Evolutionary conservation across 2,888 invertebrate species (phyloP).

Genomic region (Hirtodrosophila trivittata): DNA sequence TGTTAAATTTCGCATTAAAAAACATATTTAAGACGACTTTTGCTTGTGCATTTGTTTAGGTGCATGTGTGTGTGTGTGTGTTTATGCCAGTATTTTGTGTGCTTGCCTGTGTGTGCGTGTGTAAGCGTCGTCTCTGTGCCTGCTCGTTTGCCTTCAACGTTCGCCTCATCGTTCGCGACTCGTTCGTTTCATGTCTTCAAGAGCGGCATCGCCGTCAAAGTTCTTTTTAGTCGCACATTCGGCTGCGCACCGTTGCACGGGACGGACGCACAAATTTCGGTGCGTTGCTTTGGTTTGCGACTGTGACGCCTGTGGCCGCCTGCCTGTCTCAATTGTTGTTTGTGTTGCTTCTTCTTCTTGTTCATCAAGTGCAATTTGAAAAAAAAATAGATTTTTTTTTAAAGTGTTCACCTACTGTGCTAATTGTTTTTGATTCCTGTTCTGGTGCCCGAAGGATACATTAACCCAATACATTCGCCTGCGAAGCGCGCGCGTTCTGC

Average conservation of each 20-base stretch:
- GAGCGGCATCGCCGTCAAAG: slow-evolving; percentile 51
- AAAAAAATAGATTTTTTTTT: slow-evolving; percentile 47
- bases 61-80: too few species aligned
- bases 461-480: slow-evolving; percentile 2
- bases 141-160: slow-evolving; percentile 8
- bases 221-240: slow-evolving; percentile 80
- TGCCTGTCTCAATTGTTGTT: slow-evolving; percentile 30
- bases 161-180: slow-evolving; percentile 13
- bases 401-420: slow-evolving; percentile 55
- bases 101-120: slow-evolving; percentile 19
- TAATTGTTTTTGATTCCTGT: slow-evolving; percentile 30
- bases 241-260: slow-evolving; percentile 84
- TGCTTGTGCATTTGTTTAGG: slow-evolving; percentile 1
- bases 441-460: slow-evolving; percentile 34
- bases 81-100: too few species aligned
- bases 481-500: slow-evolving; percentile 16
- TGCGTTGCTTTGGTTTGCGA: slow-evolving; percentile 55
- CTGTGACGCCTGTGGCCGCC: slow-evolving; percentile 41
- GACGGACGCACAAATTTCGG: slow-evolving; percentile 83
- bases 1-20: too few species aligned
- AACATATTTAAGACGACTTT: too few species aligned
- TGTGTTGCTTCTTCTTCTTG: slow-evolving; percentile 31
- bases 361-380: slow-evolving; percentile 39
- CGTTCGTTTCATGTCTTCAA: slow-evolving; percentile 30
- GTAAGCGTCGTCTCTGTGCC: slow-evolving; percentile 22